phyloP scores from a whole-genome alignment of 1,140 invertebrate species.

The Drosophila takahashii region DNA sequence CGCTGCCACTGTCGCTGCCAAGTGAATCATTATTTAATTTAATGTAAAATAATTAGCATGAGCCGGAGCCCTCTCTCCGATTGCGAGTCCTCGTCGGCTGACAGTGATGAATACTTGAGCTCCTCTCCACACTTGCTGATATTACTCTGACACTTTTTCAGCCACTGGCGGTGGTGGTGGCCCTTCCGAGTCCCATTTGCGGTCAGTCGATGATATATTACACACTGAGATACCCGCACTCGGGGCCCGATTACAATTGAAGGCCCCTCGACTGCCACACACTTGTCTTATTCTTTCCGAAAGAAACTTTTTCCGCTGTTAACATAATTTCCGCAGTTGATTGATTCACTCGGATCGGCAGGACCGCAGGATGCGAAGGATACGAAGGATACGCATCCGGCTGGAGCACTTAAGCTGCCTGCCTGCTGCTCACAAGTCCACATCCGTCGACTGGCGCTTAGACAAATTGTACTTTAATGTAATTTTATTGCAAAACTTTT shows the following conservation, averaged over 20 bases:
- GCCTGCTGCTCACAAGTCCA: conserved; percentile 15
- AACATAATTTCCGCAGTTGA: conserved; percentile 82
- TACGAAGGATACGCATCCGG: conserved; percentile 36
- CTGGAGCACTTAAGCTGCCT: conserved; percentile 53
- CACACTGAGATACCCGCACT: conserved; percentile 38
- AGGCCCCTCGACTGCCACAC: conserved; percentile 45
- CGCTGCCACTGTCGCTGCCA: conserved; percentile 26
- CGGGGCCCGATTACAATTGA: conserved; percentile 61
- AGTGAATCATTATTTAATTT: conserved; percentile 85
- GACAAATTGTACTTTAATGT: conserved; percentile 82
- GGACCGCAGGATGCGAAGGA: conserved; percentile 9
- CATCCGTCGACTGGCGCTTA: conserved; percentile 50
- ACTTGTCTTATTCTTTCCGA: conserved; percentile 48
- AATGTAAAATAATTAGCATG: conserved; percentile 84
- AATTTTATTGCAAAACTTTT: conserved; percentile 83
- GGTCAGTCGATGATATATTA: conserved; percentile 79
- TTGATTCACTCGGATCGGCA: conserved; percentile 74
- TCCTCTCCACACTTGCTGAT: conserved; percentile 28
- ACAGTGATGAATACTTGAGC: conserved; percentile 71
- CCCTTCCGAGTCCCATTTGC: conserved; percentile 61
- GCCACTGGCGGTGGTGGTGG: neutral
- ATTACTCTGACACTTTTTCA: conserved; percentile 20
- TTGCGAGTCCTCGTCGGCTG: conserved; percentile 24
- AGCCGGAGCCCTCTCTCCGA: conserved; percentile 15
- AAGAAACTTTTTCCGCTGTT: conserved; percentile 69